phyloP scores from a whole-genome alignment of 92 coral and sea anemone genomes.

The Plumapathes pennacea region DNA sequence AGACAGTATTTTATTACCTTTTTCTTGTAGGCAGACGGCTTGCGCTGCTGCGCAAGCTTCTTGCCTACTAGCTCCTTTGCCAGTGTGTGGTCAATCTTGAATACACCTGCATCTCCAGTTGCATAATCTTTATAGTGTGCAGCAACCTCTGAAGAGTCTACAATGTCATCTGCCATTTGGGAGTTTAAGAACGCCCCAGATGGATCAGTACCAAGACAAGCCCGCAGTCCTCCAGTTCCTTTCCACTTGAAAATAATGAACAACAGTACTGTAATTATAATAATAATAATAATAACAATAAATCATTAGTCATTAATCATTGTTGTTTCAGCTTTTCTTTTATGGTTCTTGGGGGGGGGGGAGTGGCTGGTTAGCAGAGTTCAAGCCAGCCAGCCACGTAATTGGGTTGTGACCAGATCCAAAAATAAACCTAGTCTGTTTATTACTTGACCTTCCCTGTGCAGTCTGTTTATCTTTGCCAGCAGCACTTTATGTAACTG shows the following conservation, averaged over 20 bases:
- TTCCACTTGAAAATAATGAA: neutral
- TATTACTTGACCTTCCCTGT: no score
- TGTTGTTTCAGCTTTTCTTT: no score
- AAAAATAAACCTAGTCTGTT: no score
- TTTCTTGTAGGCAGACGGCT: conserved; percentile 21
- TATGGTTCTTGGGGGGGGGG: no score
- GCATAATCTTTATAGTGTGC: neutral
- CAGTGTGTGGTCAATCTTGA: neutral
- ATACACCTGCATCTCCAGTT: conserved; percentile 7
- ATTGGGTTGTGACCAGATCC: no score
- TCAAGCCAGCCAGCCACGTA: no score
- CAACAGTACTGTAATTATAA: no score
- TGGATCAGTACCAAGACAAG: neutral
- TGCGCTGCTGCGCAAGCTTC: conserved; percentile 7
- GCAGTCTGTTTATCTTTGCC: no score
- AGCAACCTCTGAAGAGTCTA: neutral
- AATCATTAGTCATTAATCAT: no score
- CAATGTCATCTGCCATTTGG: conserved; percentile 12
- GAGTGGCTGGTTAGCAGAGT: no score
- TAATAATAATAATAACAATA: no score
- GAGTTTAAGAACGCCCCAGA: no score
- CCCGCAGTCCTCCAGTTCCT: neutral
- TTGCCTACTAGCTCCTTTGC: conserved; percentile 11
- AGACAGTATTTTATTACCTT: conserved; percentile 5
- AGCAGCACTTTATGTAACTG: neutral